Base-by-base conservation (phyloP, 1,140 invertebrate species). In the Pseudomyrmex dendroicus region DNA sequence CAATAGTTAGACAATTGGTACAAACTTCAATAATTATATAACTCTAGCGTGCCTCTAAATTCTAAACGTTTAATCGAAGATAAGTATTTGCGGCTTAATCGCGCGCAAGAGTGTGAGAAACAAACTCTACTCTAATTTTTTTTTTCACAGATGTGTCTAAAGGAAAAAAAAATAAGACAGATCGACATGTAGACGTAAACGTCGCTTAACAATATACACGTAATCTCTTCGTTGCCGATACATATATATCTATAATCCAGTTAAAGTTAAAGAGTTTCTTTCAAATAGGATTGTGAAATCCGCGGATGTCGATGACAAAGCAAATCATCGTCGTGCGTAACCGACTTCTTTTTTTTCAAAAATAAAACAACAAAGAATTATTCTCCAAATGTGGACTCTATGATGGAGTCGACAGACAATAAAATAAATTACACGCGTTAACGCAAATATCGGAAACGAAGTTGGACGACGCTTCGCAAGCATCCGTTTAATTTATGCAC, bases 1-100 rank as follows among this genome's bases (percentile, higher is more conserved):
- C 44, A 87, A 80, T 82, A 86, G 68, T 87, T 61, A 84, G 35
- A 80, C 22, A 59, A 86, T 88, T 89, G 78, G 59, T 82, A 52
- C 35, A 66, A 61, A 74, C n/a, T 44, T 17, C 46, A n/a, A 9
- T 15, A 52, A 12, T 67, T 54, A 64, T 13, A 35, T 35, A 2
- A 20, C 48, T 70, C 20, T 70, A 48, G 46, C 7, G 59, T 59
- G 25, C 50, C 20, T 15, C 54, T 67, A 46, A 66, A 59, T 59
- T 70, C 15, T 72, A 72, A 35, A 35, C 25, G 15, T 35, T 15
- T 54, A 2, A 35, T 12, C n/a, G 13, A 20, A 22, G 35, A 50
- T 13, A 20, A 35, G 35, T 35, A 25, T 25, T 25, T 25, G 35
- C 35, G 35, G 35, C 5, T 35, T 35, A 7, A 35, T 35, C 35